Base-by-base conservation (phyloP, 2,113 vertebrate species). In the Macquaria australasica region DNA sequence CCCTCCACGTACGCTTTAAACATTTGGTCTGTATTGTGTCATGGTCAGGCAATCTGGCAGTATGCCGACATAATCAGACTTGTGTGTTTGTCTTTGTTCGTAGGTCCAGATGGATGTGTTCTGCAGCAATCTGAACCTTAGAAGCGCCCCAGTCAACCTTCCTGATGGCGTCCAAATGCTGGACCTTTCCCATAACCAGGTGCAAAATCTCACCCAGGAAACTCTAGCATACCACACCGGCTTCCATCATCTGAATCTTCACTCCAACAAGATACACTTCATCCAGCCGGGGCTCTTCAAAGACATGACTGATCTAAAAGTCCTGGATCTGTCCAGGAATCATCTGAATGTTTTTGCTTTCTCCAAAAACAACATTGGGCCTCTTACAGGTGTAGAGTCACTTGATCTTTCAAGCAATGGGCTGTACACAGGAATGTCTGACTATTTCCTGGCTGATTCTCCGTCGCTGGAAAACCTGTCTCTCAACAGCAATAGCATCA, bases 331-430 rank as follows among this genome's bases (percentile, higher is more conserved):
- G 73, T 97, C 98, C 50, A 88, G 86, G 76, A 99, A 99, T 82
- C 89, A 81, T 9, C 92, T 99, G 21, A 95, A 96, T 9, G 91
- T 90, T 3, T 94, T 96, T 53, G 95, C 94, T 5, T 89, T 85
- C 0, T 94, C 95, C 9, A 95, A 94, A 60, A 89, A 84, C 0
- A 82, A 85, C 3, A 82, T 96, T 0, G 97, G 98, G 2, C 89
- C 89, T n/a, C 88, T 99, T 8, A 94, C 95, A 0, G 87, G 79
- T 0, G 89, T 99, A n/a, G 88, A 91, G 86, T 93, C 90, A 1
- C 85, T 99, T 41, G 98, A 99, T 89, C 93, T 99, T 25, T 98
- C 97, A 0, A 95, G 92, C 64, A 99, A 99, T 67, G 97, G 96
- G 20, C 93, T 99, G 37, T 97, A 97, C 86, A 97, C 94, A 0